Evolutionary conservation across 2,113 vertebrate genomes (phyloP).

Genomic region (Rostratula benghalensis): DNA sequence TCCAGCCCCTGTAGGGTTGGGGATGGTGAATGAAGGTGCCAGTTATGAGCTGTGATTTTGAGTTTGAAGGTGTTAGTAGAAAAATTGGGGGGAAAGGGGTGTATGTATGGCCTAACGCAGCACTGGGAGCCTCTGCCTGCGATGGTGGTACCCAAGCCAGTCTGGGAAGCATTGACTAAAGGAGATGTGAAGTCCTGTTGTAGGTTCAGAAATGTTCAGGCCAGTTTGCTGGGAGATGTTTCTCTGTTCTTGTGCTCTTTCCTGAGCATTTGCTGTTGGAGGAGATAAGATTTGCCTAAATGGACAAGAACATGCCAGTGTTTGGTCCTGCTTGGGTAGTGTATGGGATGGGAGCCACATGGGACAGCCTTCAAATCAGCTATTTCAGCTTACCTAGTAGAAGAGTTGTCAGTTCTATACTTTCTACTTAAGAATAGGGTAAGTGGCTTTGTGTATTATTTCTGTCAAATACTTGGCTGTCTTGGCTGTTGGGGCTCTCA

Average conservation of each 20-base stretch:
- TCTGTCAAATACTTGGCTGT: not conserved
- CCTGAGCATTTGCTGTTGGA: not conserved
- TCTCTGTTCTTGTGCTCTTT: not conserved
- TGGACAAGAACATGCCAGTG: not conserved
- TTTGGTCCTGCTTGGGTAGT: not conserved
- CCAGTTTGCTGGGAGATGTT: not conserved
- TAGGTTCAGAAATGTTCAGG: not conserved
- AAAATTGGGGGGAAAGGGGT: not conserved
- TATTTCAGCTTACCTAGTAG: not conserved
- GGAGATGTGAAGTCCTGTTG: not conserved
- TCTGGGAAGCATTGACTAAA: not conserved
- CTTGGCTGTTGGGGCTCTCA: not conserved
- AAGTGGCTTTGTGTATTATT: not conserved
- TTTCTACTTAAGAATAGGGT: not conserved
- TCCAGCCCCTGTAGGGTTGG: not conserved
- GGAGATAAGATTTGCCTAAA: not conserved
- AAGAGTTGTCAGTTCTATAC: not conserved
- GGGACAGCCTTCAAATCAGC: not conserved
- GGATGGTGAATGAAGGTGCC: not conserved
- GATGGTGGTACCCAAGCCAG: not conserved
- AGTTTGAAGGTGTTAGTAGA: not conserved
- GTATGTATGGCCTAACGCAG: accelerated
- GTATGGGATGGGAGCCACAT: not conserved
- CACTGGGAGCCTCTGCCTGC: not conserved
- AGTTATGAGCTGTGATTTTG: not conserved